Evolutionary conservation across 2,888 invertebrate genomes (phyloP), one percentile per base, ranked within the genome.

Genomic region (Frankliniella intonsa): DNA sequence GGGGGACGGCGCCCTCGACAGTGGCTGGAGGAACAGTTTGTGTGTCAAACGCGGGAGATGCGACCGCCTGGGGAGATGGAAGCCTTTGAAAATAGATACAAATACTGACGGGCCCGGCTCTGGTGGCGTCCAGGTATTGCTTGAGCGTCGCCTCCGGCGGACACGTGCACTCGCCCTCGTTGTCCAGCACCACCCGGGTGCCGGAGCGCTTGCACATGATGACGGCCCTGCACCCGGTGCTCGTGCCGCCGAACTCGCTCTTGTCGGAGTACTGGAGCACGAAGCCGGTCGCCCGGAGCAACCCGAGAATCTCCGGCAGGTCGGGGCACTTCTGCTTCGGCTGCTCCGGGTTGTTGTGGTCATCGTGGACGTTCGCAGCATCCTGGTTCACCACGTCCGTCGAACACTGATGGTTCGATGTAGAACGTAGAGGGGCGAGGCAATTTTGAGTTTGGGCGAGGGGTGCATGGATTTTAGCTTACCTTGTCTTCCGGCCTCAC

Each of bases 131-230:
- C 69, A 76, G 69, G 69, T 22, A 12, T 8, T 76, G 22, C 22
- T 22, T 22, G 22, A 76, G n/a, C 10, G 11, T 9, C 10, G 12
- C 25, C 69, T 76, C 25, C 25, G 69, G 25, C 69, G 69, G 69
- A 22, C 69, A 76, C 22, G 69, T 76, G 69, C 69, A 76, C 11
- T 22, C 22, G 8, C 69, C 69, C 25, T 76, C 69, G 25, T 25
- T 25, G 10, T 76, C 22, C 69, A 76, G 22, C 69, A 76, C 69
- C 11, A 76, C 69, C 22, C 69, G 69, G 25, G 69, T 76, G 69
- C 69, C 69, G 11, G 69, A 76, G 22, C 69, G 69, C 69, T 76
- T 22, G 69, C 69, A 76, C 22, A 76, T 76, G 69, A 76, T 22
- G 69, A 76, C 25, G 22, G 25, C 69, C 22, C 69, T n/a, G 69